These are phyloP conservation scores for Lampris megalopsis DNA, from an alignment of 2,113 vertebrate species.

Conservation along the genomic window DNA sequence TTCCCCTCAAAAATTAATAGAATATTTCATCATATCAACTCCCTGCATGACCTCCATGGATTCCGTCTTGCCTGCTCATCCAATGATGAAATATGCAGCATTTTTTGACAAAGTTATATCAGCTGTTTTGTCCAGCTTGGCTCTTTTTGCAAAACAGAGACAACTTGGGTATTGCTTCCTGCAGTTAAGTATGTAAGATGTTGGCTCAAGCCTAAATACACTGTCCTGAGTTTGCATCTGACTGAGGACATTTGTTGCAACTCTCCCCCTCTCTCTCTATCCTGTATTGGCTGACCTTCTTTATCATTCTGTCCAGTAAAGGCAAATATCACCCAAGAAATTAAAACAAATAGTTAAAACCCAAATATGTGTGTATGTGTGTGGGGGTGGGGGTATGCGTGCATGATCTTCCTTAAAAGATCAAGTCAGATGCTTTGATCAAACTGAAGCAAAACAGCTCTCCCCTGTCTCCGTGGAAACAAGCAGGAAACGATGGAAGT, in stretches of 20 bases:
- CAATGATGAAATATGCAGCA: not conserved
- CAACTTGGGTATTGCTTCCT: too few relatives aligned
- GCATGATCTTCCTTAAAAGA: constrained; percentile 14
- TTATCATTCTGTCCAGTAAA: too few relatives aligned
- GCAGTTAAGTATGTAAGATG: too few relatives aligned
- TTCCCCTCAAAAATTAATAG: not conserved
- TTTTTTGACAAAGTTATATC: not conserved
- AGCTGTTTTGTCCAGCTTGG: not conserved
- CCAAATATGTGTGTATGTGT: not conserved
- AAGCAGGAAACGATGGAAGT: constrained; percentile 49
- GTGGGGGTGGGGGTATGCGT: constrained; percentile 44
- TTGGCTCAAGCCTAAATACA: too few relatives aligned
- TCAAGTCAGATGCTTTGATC: constrained; percentile 58
- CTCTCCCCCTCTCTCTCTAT: too few relatives aligned
- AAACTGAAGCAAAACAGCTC: constrained; percentile 57
- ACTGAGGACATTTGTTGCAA: too few relatives aligned
- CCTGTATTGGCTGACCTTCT: too few relatives aligned
- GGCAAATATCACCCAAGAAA: too few relatives aligned
- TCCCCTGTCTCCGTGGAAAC: constrained; percentile 74
- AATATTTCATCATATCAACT: constrained; percentile 1
- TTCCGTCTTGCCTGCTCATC: not conserved
- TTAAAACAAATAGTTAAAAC: too few relatives aligned
- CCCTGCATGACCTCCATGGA: not conserved
- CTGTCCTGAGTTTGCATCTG: too few relatives aligned
- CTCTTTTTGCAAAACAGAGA: not conserved